Percentiles rank a stretch among this genome's conserved stretches.
Evolutionary conservation across 1,140 invertebrate species (phyloP).

Genomic region (Drosophila mojavensis): DNA sequence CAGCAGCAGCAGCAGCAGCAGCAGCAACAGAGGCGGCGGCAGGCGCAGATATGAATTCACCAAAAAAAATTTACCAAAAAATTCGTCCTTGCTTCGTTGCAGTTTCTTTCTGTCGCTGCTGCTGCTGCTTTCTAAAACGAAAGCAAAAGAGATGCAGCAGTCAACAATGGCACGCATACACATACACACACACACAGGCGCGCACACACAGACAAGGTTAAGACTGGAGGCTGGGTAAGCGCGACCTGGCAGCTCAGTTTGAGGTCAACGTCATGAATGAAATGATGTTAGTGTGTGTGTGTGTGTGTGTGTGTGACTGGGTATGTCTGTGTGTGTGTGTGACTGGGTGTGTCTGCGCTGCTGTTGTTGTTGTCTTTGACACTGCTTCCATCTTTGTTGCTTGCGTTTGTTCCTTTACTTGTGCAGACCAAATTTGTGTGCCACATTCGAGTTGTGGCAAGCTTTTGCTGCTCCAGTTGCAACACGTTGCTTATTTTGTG

Average conservation of each 20-base stretch:
- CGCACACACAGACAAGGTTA: conserved; percentile 15
- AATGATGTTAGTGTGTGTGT: conserved; percentile 3
- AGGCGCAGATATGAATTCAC: conserved; percentile 13
- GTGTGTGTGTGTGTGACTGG: background rate
- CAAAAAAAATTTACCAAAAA: conserved; percentile 78
- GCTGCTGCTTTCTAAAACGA: conserved; percentile 74
- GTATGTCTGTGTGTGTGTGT: conserved; percentile 1
- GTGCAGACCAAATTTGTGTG: conserved; percentile 42
- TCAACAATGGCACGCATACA: conserved; percentile 18
- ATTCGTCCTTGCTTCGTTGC: conserved; percentile 83
- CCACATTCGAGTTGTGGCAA: conserved; percentile 18
- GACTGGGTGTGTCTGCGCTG: conserved; percentile 11
- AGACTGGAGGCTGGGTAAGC: conserved; percentile 42
- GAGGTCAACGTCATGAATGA: conserved; percentile 72
- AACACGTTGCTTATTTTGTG: conserved; percentile 20
- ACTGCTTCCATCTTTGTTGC: conserved; percentile 53
- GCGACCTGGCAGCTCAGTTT: conserved; percentile 30
- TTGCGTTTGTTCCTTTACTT: conserved; percentile 60
- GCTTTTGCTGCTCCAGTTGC: conserved; percentile 36
- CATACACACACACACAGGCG: conserved; percentile 5
- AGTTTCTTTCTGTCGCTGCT: conserved; percentile 73
- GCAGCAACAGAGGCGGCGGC: conserved; percentile 10
- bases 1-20: conserved; percentile 3
- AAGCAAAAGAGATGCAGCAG: conserved; percentile 74
- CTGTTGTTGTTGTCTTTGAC: conserved; percentile 56